A percentile compares a stretch with the other conserved stretches of the same genome.
Conservation (phyloP, 2,888 invertebrate species). For the Lasioglossum villosulum region DNA sequence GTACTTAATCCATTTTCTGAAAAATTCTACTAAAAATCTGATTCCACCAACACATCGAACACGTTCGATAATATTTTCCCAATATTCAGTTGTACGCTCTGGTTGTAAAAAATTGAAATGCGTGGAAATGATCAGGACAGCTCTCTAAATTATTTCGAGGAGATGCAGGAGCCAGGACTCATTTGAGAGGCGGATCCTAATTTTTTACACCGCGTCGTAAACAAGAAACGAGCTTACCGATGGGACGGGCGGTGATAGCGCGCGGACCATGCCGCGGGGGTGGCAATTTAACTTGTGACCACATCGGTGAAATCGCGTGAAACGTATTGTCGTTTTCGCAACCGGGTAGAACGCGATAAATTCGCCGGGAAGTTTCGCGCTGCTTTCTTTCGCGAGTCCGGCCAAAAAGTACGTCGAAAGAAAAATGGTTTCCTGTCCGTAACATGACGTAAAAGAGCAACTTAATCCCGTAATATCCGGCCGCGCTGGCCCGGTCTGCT, state of each 20-base stretch:
- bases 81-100: not conserved
- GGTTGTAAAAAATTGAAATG: not conserved
- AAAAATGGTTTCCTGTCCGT: conserved; percentile 49
- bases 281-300: conserved; percentile 52
- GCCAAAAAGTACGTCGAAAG: conserved; percentile 1
- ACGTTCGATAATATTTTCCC: too few species aligned
- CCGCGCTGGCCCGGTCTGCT: not conserved
- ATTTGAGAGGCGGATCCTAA: not conserved
- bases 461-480: conserved; percentile 56
- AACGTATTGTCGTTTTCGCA: conserved; percentile 51
- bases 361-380: conserved; percentile 34
- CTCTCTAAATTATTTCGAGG: not conserved
- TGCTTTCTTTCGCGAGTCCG: conserved; percentile 6
- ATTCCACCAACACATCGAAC: too few species aligned
- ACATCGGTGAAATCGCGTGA: conserved; percentile 16
- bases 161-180: not conserved
- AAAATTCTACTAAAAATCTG: too few species aligned
- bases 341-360: conserved; percentile 57
- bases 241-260: not conserved
- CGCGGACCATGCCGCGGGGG: not conserved
- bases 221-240: not conserved
- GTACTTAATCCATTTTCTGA: too few species aligned
- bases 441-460: conserved; percentile 53
- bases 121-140: too few species aligned
- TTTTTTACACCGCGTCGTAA: not conserved